Percentiles rank a stretch among this genome's conserved stretches.
Evolutionary conservation across 2,797 vertebrate species (phyloP).

Genomic region (Pteropus rufus): DNA sequence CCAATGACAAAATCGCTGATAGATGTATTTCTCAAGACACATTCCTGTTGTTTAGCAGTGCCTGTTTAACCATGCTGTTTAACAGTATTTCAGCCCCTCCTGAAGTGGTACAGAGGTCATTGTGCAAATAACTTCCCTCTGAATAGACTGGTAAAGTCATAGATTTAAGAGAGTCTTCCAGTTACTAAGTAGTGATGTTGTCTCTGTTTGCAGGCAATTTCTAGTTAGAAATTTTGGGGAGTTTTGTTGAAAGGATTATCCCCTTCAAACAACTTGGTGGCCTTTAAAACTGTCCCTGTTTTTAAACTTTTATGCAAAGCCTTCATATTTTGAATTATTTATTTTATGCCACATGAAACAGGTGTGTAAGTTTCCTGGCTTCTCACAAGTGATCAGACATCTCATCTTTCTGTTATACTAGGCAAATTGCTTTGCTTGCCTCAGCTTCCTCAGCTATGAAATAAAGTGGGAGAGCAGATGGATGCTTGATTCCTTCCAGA

Average conservation of each 20-base stretch:
- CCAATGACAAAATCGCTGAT: background rate
- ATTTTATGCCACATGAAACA: background rate
- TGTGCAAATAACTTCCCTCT: background rate
- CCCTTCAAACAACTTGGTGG: background rate
- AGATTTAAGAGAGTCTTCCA: background rate
- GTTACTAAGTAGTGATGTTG: background rate
- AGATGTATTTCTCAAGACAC: background rate
- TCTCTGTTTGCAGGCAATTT: background rate
- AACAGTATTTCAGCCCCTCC: background rate
- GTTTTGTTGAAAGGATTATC: background rate
- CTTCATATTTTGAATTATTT: background rate
- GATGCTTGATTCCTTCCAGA: background rate
- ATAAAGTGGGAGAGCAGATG: background rate
- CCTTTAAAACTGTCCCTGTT: background rate
- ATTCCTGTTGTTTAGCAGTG: background rate
- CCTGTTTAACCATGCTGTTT: background rate
- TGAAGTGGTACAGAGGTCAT: background rate
- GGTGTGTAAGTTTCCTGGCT: background rate
- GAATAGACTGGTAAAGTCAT: background rate
- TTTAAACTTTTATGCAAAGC: constrained; percentile 14
- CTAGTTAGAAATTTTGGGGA: background rate
- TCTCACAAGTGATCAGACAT: background rate
- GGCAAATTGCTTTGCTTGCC: background rate
- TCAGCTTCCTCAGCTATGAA: background rate
- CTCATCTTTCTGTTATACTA: background rate